Base-by-base conservation (phyloP, 2,888 invertebrate species). In the Chrysolina haemoptera region DNA sequence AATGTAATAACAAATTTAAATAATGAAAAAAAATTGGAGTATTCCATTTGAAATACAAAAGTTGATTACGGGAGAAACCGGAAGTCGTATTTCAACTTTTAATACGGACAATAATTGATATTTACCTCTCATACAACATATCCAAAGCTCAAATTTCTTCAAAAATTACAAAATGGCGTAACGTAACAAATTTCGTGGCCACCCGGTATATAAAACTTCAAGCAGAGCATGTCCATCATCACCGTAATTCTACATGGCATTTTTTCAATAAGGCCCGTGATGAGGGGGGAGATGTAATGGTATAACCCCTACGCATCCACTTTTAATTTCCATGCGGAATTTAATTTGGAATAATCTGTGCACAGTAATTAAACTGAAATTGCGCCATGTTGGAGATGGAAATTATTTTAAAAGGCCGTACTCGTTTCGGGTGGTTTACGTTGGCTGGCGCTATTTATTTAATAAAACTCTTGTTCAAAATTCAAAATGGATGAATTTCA, bases 301-400 rank as follows among this genome's bases (percentile, higher is more conserved):
- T 12, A 10, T 20, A 53, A 20, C 53, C 11, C 18, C 20, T 11
- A 20, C 53, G 12, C 5, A 53, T 5, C 6, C 12, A 20, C 20
- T 20, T 53, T 53, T 53, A 11, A 20, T 5, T 53, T 20, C 22
- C 20, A 20, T 53, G 53, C 20, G 12, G 20, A 53, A 53, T 53
- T 53, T 22, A 53, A 53, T 53, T 20, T 53, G 53, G 53, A 53
- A 20, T 53, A 20, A 53, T 53, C 16, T 20, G 5, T 20, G 53
- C 20, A 48, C 48, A 20, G 53, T 53, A 20, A 53, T 53, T 20
- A 53, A 53, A 53, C 18, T 53, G 18, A 14, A 53, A 53, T 53
- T 53, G 20, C 5, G 20, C 1, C 20, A 53, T 53, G 53, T 12
- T 53, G 20, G 11, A 4, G 18, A 16, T 48, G 48, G n/a, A 48